Percentiles rank a stretch among this genome's conserved stretches.
These are phyloP conservation scores for Arbacia lixula DNA, from an alignment of 53 echinoderm and acorn worm genomes.

Conservation along the genomic window DNA sequence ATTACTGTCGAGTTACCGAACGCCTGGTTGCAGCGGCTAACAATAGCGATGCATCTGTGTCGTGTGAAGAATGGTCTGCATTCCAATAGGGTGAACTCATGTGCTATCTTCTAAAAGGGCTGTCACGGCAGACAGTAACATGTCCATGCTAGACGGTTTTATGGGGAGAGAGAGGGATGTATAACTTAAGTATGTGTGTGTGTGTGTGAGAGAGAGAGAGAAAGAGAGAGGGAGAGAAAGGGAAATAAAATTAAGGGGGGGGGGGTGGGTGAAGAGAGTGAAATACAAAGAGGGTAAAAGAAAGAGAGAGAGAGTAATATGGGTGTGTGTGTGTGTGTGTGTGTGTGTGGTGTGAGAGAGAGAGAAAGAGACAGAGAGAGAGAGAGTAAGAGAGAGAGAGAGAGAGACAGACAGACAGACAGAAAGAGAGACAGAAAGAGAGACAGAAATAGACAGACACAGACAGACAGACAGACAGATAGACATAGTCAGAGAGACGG, in stretches of 20 bases:
- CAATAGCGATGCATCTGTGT: too few species aligned
- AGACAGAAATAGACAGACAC: not conserved
- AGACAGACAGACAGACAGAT: not conserved
- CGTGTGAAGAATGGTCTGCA: too few species aligned
- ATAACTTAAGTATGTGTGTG: too few species aligned
- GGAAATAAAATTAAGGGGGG: not conserved
- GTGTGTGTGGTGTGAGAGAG: not conserved
- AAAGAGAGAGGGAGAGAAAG: not conserved
- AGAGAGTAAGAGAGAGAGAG: not conserved
- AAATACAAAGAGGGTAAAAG: not conserved
- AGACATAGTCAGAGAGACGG: not conserved
- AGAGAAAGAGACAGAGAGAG: not conserved
- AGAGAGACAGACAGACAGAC: not conserved
- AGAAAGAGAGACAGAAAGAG: not conserved
- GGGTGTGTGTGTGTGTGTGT: too few species aligned
- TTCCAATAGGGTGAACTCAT: too few species aligned
- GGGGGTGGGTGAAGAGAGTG: not conserved
- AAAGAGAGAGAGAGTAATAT: too few species aligned
- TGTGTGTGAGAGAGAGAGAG: slow-evolving; percentile 2
- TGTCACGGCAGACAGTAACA: too few species aligned
- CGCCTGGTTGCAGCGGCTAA: too few species aligned
- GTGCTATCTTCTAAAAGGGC: too few species aligned
- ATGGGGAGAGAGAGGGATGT: too few species aligned
- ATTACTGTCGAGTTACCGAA: too few species aligned
- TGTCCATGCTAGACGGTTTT: too few species aligned